Evolutionary conservation across 2,797 vertebrate species (phyloP).

Genomic region (Zenarchopterus dispar): DNA sequence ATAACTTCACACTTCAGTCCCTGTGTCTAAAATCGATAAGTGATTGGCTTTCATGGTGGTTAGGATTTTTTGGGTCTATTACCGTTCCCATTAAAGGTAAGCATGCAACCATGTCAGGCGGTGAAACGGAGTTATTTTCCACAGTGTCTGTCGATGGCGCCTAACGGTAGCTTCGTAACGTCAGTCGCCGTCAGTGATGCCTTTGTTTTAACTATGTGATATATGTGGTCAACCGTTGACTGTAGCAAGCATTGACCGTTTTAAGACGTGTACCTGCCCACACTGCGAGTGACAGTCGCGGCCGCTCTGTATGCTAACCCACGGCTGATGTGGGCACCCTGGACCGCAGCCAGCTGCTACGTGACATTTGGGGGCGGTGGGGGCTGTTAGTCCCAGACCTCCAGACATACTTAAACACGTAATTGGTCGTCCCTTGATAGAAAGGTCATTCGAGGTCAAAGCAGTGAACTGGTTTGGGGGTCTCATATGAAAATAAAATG

Average conservation of each 20-base stretch:
- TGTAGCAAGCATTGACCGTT: conserved; percentile 54
- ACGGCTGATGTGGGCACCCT: conserved; percentile 23
- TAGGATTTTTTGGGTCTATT: conserved; percentile 42
- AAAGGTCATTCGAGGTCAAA: conserved; percentile 29
- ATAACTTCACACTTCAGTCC: conserved; percentile 42
- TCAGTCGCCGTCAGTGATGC: conserved; percentile 41
- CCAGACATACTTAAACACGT: conserved; percentile 29
- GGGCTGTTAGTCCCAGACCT: conserved; percentile 9
- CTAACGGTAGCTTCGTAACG: conserved; percentile 23
- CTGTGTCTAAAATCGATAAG: conserved; percentile 71
- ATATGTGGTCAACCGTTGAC: conserved; percentile 47
- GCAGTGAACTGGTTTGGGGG: too few relatives aligned
- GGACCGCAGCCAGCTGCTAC: conserved; percentile 38
- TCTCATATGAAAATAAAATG: too few relatives aligned
- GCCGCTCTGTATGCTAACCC: conserved; percentile 34
- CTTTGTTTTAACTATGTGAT: conserved; percentile 68
- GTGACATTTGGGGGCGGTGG: conserved; percentile 16
- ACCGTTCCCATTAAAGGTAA: conserved; percentile 66
- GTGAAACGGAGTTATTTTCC: not conserved
- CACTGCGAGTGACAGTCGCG: conserved; percentile 30
- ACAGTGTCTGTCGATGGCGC: conserved; percentile 18
- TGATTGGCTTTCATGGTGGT: conserved; percentile 72
- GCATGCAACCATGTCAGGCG: conserved; percentile 13
- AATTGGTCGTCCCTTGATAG: conserved; percentile 1
- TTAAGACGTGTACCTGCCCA: conserved; percentile 9